Evolutionary conservation across 2,888 invertebrate species (phyloP).

Genomic region (Pyrochroa serraticornis): DNA sequence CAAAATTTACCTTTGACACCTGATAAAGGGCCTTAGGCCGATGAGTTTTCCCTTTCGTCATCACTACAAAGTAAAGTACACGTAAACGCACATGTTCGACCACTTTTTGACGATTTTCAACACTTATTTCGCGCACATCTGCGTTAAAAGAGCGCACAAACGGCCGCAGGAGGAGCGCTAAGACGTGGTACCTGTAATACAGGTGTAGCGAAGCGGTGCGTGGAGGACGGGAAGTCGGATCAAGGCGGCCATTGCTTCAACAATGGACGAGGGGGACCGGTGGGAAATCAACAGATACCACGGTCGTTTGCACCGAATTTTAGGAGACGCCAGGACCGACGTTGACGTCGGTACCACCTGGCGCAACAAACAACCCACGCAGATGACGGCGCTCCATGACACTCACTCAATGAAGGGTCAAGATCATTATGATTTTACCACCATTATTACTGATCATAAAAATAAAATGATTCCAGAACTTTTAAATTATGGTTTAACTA

Average conservation of each 20-base stretch:
- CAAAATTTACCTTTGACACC: conserved; percentile 72
- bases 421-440: too few relatives aligned
- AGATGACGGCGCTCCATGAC: too few relatives aligned
- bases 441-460: too few relatives aligned
- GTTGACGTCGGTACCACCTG: too few relatives aligned
- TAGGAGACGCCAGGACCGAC: background rate
- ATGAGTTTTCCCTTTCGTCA: conserved; percentile 67
- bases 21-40: conserved; percentile 72
- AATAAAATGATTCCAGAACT: too few relatives aligned
- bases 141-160: conserved; percentile 42
- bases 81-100: conserved; percentile 53
- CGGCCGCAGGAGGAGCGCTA: conserved; percentile 41
- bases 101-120: conserved; percentile 35
- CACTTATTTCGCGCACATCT: conserved; percentile 49
- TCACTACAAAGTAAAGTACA: conserved; percentile 50
- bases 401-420: too few relatives aligned
- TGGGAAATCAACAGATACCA: conserved; percentile 15
- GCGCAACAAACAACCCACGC: too few relatives aligned
- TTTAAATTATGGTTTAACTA: too few relatives aligned
- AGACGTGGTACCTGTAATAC: conserved; percentile 28
- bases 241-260: conserved; percentile 39
- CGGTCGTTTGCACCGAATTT: conserved; percentile 1
- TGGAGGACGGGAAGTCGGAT: conserved; percentile 28
- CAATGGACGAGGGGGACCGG: conserved; percentile 29
- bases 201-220: conserved; percentile 35